A percentile compares a stretch with the other conserved stretches of the same genome.
These are phyloP conservation scores for Taphrorychus bicolor DNA, from an alignment of 2,888 invertebrate species.

Conservation along the genomic window DNA sequence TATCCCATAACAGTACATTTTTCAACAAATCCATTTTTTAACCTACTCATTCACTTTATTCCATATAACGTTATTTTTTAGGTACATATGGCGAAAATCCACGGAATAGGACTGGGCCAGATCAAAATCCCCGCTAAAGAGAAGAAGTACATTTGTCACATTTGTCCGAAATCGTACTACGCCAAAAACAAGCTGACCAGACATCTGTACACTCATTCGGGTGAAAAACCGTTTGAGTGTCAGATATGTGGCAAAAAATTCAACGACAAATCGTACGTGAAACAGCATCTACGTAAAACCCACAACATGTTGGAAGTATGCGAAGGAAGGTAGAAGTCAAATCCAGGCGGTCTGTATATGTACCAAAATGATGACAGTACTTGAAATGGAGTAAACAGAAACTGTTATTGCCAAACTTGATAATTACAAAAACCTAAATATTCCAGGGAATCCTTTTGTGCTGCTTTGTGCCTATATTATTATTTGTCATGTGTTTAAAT, in stretches of 20 bases:
- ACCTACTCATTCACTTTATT: background rate
- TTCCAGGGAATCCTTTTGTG: too few species aligned
- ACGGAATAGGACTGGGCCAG: slow-evolving; percentile 54
- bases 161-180: slow-evolving; percentile 57
- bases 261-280: slow-evolving; percentile 52
- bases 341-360: too few species aligned
- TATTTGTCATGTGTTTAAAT: too few species aligned
- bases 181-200: slow-evolving; percentile 51
- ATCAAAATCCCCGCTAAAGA: slow-evolving; percentile 54
- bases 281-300: slow-evolving; percentile 49
- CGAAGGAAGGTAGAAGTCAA: too few species aligned
- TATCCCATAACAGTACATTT: too few species aligned
- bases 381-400: too few species aligned
- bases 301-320: slow-evolving; percentile 42
- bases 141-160: slow-evolving; percentile 52
- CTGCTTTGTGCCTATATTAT: too few species aligned
- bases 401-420: too few species aligned
- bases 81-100: slow-evolving; percentile 48
- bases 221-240: slow-evolving; percentile 51
- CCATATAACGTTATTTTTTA: background rate
- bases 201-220: slow-evolving; percentile 50
- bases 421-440: too few species aligned
- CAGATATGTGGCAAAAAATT: slow-evolving; percentile 50
- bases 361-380: too few species aligned
- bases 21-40: background rate